Base-by-base conservation (phyloP, 2,888 invertebrate genomes). In the Mactromeris polynyma region DNA sequence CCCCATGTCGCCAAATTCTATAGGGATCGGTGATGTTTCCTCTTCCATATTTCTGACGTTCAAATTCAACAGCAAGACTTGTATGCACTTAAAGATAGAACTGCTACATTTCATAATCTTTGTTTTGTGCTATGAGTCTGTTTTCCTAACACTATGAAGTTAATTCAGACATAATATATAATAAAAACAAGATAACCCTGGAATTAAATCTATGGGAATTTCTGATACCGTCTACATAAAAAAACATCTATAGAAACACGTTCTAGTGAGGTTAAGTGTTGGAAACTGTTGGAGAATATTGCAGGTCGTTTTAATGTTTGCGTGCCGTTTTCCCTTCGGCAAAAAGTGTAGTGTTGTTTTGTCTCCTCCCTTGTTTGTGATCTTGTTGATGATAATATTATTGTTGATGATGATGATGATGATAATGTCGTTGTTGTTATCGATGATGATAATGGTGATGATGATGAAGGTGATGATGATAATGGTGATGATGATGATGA, bases 191-290 rank as follows among this genome's bases (percentile, higher is more conserved):
- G 21, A 21, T 21, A 31, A 36, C 7, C 14, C 0, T 33, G 38
- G 21, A 78, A 40, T 78, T 78, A 78, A 40, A 40, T 38, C 36
- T 40, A 78, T 40, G 40, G 40, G 78, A 40, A n/a, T 36, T 78
- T 21, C 78, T 40, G 40, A 78, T 78, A 78, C 14, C 9, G 36
- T 78, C 7, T 26, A n/a, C 58, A 64, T 64, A 64, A 64, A 64
- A n/a, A 69, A 69, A 31, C 9, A n/a, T 78, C 21, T n/a, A 6
- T 33, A 40, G 36, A 31, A 78, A 78, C 17, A 1, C 33, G 33
- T n/a, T 64, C n/a, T 64, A 26, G 26, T n/a, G n/a, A n/a, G 58
- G n/a, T 64, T 26, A 64, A 64, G 58, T 64, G 58, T 64, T n/a
- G 58, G 58, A 64, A 58, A 64, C 58, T 26, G 26, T 64, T 46